Evolutionary conservation across 2,113 vertebrate species (phyloP).

Genomic region (Glaucidium brasilianum): DNA sequence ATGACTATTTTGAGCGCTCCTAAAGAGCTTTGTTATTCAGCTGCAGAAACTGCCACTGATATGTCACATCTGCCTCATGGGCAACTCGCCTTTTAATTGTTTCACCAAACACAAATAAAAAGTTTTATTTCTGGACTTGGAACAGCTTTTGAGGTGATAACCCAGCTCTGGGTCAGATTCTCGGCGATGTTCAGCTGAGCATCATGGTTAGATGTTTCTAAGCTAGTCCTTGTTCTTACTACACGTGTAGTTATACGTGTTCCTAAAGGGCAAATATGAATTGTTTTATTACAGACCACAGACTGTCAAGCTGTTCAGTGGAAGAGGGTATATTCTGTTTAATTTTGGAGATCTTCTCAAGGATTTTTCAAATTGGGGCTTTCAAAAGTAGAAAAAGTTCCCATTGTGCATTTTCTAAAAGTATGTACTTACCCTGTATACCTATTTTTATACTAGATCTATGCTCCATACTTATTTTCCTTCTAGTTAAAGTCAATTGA

Average conservation of each 20-base stretch:
- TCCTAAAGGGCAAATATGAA: not conserved
- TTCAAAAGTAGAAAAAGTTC: not conserved
- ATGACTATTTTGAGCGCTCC: conserved; percentile 19
- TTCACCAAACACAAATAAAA: not conserved
- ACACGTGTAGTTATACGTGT: not conserved
- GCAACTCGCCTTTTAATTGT: not conserved
- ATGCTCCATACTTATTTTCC: not conserved
- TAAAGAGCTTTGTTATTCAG: conserved; percentile 19
- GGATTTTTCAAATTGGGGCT: not conserved
- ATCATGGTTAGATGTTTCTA: not conserved
- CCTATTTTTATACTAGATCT: not conserved
- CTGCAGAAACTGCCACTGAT: conserved; percentile 11
- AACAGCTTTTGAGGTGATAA: not conserved
- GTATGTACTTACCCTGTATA: not conserved
- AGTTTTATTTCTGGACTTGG: not conserved
- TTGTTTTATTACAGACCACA: not conserved
- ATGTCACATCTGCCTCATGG: not conserved
- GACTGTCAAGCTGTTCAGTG: not conserved
- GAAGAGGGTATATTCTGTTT: not conserved
- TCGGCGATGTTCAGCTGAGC: not conserved
- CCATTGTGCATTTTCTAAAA: not conserved
- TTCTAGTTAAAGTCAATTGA: not conserved
- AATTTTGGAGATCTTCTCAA: not conserved
- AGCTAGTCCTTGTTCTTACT: not conserved
- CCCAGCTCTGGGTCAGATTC: not conserved